Evolutionary conservation across 2,113 vertebrate species (phyloP), one percentile per base, ranked within the genome.

Genomic region (Xenus cinereus): DNA sequence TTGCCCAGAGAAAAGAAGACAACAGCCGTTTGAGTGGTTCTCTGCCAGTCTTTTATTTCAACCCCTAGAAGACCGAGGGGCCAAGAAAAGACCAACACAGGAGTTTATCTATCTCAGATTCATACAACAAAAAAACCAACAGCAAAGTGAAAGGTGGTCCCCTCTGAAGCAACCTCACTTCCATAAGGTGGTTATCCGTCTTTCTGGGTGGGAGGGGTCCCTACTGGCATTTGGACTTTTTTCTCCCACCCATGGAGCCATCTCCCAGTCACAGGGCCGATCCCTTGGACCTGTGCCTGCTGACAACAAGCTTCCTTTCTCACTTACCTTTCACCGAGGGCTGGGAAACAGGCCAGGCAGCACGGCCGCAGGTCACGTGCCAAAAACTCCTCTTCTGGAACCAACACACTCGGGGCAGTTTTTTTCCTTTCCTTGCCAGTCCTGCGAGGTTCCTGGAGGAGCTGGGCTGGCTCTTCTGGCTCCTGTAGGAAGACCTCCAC

Each of bases 41-140:
- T 77, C 56, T 86, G 73, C 20, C 7, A 2, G 10, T 41, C 69
- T 69, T 94, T 95, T 96, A 89, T 93, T 92, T 92, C 60, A 90
- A 16, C 13, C 22, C 22, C 17, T 45, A 56, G 60, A 86, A 91
- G 26, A 74, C 21, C 63, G 37, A 89, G 12, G 9, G 21, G 12
- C 14, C 23, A 64, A 72, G 69, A 56, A 78, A 4, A 54, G 24
- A 53, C 22, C 6, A 18, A 30, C 27, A 28, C 30, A 32, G 41
- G 46, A 76, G 5, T 60, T 72, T 71, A 50, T 22, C 30, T 71
- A 50, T 22, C 30, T 81, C 51, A 35, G 27, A 39, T 5, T 4
- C 20, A 53, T 64, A 69, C 12, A 66, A 37, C 66, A 79, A 62
- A 84, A 53, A 51, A 50, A 23, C 0, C 16, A 75, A 50, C 12